phyloP scores from a whole-genome alignment of 2,888 invertebrate species.

The Tupiocoris notatus region DNA sequence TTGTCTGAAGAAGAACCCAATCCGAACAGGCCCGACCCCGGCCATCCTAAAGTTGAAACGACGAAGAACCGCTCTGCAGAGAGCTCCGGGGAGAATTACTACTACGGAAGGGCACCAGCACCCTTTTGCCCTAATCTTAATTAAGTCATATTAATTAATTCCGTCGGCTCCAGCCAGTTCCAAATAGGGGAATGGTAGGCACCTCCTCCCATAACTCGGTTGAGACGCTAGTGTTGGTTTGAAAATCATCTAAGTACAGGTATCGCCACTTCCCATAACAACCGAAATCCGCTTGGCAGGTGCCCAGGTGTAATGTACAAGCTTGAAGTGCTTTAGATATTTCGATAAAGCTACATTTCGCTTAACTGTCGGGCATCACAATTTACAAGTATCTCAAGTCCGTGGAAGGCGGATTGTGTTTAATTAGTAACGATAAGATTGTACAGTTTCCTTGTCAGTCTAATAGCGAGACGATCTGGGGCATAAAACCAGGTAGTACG shows the following conservation, averaged over 20 bases:
- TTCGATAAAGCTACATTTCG: neutral
- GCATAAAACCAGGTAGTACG: too few relatives aligned
- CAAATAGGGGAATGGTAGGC: constrained; percentile 1
- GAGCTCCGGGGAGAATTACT: neutral
- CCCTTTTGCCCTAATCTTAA: constrained; percentile 31
- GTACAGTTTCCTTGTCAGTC: too few relatives aligned
- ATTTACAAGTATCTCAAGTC: too few relatives aligned
- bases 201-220: constrained; percentile 11
- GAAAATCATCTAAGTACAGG: constrained; percentile 7
- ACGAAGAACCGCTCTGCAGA: neutral
- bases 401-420: too few relatives aligned
- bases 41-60: neutral
- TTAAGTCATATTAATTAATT: constrained; percentile 39
- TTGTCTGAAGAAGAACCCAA: neutral
- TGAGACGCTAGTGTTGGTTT: too few relatives aligned
- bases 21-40: neutral
- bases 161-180: constrained; percentile 21
- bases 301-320: neutral
- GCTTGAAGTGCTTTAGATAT: neutral
- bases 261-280: constrained; percentile 20
- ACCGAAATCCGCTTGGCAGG: constrained; percentile 10
- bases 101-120: neutral
- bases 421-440: too few relatives aligned
- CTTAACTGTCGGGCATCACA: too few relatives aligned
- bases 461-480: too few relatives aligned